A percentile compares a stretch with the other conserved stretches of the same genome.
Evolutionary conservation across 2,113 vertebrate species (phyloP).

Genomic region (Silurus glanis): DNA sequence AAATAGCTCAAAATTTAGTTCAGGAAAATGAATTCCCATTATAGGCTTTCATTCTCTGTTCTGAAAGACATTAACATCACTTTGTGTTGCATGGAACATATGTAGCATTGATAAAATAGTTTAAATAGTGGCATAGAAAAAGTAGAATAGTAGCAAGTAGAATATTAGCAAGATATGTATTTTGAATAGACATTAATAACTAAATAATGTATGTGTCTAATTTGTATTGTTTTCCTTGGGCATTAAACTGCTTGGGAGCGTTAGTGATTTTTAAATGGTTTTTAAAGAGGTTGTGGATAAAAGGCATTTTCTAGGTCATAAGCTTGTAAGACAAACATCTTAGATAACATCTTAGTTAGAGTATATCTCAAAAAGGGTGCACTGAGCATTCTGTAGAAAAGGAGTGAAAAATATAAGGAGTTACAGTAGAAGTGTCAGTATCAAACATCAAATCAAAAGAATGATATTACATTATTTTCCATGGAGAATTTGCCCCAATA

Average conservation of each 20-base stretch:
- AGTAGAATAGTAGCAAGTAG: no score
- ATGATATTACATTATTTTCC: not conserved
- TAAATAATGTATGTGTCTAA: not conserved
- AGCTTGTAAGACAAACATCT: slow-evolving; percentile 11
- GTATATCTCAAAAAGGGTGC: not conserved
- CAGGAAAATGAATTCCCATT: not conserved
- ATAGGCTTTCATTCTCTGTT: not conserved
- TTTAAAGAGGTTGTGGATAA: slow-evolving; percentile 13
- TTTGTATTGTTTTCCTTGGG: not conserved
- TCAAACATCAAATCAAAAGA: not conserved
- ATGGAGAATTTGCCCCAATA: not conserved
- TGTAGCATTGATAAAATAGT: not conserved
- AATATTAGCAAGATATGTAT: not conserved
- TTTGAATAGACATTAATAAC: not conserved
- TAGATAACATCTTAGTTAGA: not conserved
- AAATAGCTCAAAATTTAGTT: not conserved
- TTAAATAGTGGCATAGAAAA: not conserved
- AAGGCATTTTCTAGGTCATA: not conserved
- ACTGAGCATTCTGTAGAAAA: not conserved
- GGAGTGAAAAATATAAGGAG: not conserved
- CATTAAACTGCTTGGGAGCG: slow-evolving; percentile 1
- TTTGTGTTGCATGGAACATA: not conserved
- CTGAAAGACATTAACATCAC: not conserved
- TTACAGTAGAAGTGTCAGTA: not conserved
- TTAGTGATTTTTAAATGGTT: slow-evolving; percentile 10